phyloP scores from a whole-genome alignment of 2,888 invertebrate genomes.

The Uloborus plumipes region DNA sequence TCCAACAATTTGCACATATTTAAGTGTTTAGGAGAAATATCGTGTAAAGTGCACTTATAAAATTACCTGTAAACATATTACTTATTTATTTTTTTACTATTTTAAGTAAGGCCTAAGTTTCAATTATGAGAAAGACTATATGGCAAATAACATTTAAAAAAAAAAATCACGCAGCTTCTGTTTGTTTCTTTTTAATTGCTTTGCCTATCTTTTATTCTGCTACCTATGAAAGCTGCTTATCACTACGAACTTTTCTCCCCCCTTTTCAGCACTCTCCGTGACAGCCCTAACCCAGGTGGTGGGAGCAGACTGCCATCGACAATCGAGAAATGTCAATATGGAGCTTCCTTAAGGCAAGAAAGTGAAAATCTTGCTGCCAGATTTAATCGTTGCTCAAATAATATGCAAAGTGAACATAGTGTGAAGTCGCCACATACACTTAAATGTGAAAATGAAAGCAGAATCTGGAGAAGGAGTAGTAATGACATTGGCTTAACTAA shows the following conservation, averaged over 20 bases:
- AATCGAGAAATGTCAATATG: slow-evolving; percentile 34
- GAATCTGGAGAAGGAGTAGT: slow-evolving; percentile 34
- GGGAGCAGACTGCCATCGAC: slow-evolving; percentile 63
- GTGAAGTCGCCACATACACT: slow-evolving; percentile 26
- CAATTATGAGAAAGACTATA: too few relatives aligned
- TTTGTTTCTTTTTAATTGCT: too few relatives aligned
- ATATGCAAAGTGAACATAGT: slow-evolving; percentile 3
- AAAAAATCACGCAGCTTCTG: too few relatives aligned
- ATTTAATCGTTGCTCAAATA: slow-evolving; percentile 44
- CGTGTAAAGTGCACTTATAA: too few relatives aligned
- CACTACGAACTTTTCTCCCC: slow-evolving; percentile 39
- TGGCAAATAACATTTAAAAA: too few relatives aligned
- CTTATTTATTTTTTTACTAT: too few relatives aligned
- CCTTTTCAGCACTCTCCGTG: slow-evolving; percentile 62
- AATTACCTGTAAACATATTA: too few relatives aligned
- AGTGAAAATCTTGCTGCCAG: slow-evolving; percentile 25
- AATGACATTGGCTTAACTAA: slow-evolving; percentile 9
- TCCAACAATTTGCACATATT: too few relatives aligned
- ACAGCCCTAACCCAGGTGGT: slow-evolving; percentile 71
- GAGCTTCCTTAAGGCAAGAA: slow-evolving; percentile 27
- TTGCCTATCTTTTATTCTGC: background rate
- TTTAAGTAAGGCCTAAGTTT: too few relatives aligned
- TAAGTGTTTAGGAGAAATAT: too few relatives aligned
- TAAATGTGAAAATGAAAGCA: slow-evolving; percentile 38
- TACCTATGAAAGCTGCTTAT: slow-evolving; percentile 32